A percentile compares a stretch with the other conserved stretches of the same genome.
Evolutionary conservation across 2,888 invertebrate species (phyloP).

Genomic region (Clitarchus hookeri): DNA sequence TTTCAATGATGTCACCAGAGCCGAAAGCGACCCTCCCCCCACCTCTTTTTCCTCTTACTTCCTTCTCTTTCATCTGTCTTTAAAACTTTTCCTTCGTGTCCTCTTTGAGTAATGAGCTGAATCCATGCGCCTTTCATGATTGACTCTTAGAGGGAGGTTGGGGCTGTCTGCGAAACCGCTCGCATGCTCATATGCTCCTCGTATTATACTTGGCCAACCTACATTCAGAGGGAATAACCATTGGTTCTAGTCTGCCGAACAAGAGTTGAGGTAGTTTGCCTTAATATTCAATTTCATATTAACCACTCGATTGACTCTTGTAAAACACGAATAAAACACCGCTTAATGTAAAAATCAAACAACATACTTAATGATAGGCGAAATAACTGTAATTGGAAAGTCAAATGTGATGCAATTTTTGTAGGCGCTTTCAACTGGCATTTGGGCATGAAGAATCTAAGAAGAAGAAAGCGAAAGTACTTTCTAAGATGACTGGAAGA

Average conservation of each 20-base stretch:
- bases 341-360: too few relatives aligned
- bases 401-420: too few relatives aligned
- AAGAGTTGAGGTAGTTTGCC: too few relatives aligned
- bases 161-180: not conserved
- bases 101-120: conserved; percentile 2
- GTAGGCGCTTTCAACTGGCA: too few relatives aligned
- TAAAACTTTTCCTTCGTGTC: not conserved
- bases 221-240: not conserved
- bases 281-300: too few relatives aligned
- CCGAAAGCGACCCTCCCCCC: not conserved
- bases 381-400: too few relatives aligned
- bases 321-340: too few relatives aligned
- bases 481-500: too few relatives aligned
- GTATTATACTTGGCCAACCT: not conserved
- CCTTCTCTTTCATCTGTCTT: not conserved
- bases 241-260: not conserved
- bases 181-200: not conserved
- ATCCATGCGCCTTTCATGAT: not conserved
- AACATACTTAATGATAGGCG: too few relatives aligned
- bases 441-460: too few relatives aligned
- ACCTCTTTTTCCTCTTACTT: not conserved
- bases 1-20: conserved; percentile 7
- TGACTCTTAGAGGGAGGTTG: not conserved
- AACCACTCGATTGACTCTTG: too few relatives aligned
- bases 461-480: too few relatives aligned